Conservation (phyloP, 2,113 vertebrate species). For the Heloderma charlesbogerti region DNA sequence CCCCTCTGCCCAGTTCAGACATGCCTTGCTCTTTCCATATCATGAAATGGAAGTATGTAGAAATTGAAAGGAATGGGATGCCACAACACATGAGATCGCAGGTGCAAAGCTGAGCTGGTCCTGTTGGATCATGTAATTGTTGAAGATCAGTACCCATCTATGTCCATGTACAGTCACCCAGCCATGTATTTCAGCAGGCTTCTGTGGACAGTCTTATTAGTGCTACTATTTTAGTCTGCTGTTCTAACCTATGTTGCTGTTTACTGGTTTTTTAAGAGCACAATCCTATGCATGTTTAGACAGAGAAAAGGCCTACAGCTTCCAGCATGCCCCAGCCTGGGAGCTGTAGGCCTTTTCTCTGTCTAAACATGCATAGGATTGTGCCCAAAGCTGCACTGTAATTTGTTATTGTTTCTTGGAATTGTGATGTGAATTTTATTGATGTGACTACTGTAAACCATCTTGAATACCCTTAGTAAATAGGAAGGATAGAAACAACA, state of each 20-base stretch:
- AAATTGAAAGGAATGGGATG: neutral
- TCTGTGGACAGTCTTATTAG: neutral
- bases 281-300: too few species aligned
- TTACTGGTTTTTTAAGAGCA: too few species aligned
- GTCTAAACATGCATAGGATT: too few species aligned
- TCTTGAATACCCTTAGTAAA: neutral
- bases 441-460: neutral
- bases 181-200: neutral
- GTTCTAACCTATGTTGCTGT: neutral
- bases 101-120: neutral
- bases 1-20: neutral
- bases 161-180: neutral
- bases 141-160: neutral
- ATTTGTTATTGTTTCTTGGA: neutral
- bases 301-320: too few species aligned
- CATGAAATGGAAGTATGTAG: too few species aligned
- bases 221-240: neutral
- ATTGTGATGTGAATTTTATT: neutral
- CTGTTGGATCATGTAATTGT: too few species aligned
- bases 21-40: neutral
- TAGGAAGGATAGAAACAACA: neutral
- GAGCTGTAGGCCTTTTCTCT: too few species aligned
- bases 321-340: too few species aligned
- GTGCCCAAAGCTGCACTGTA: neutral
- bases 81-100: neutral